A percentile compares a stretch with the other conserved stretches of the same genome.
These are phyloP conservation scores for Calyptomena viridis DNA, from an alignment of 2,113 vertebrate species.

Conservation along the genomic window DNA sequence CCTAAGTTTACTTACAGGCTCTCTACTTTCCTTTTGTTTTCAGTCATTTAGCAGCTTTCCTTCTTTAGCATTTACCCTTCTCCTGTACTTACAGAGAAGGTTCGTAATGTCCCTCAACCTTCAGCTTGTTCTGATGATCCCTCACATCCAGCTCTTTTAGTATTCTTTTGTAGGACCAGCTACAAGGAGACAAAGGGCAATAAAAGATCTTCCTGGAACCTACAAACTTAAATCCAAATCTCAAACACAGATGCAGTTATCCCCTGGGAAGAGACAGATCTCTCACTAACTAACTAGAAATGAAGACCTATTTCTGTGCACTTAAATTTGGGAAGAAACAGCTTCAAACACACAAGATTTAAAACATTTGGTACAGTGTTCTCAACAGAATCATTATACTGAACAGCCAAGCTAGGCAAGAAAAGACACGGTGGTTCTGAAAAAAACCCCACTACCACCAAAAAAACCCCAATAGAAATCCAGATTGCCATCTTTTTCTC, in stretches of 20 bases:
- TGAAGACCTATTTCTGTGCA: not conserved
- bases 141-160: not conserved
- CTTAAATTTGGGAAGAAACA: not conserved
- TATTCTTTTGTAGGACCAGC: not conserved
- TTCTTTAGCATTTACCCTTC: not conserved
- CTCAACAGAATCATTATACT: not conserved
- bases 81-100: not conserved
- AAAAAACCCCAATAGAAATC: not conserved
- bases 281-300: not conserved
- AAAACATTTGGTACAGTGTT: not conserved
- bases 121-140: not conserved
- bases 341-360: not conserved
- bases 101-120: not conserved
- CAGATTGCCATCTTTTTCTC: not conserved
- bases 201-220: not conserved
- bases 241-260: not conserved
- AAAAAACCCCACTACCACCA: not conserved
- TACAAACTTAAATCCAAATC: not conserved
- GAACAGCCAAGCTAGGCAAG: not conserved
- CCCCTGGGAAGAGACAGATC: not conserved
- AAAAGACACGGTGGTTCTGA: not conserved
- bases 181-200: not conserved
- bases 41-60: not conserved
- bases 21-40: not conserved
- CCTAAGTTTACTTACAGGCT: not conserved